Evolutionary conservation across 2,888 invertebrate genomes (phyloP), one percentile per base, ranked within the genome.

Genomic region (Polia nebulosa): DNA sequence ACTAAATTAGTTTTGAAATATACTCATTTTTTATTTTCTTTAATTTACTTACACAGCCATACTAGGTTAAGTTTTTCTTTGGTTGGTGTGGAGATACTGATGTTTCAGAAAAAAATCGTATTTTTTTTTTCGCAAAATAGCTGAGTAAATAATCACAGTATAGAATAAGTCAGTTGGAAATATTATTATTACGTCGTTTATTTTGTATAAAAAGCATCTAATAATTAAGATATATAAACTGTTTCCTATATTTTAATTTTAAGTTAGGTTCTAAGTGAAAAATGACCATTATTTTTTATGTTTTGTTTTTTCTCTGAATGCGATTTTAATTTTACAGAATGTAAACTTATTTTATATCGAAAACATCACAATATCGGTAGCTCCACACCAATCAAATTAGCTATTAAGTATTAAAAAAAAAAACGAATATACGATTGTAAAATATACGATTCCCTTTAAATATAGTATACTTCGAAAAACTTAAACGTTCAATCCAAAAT

Each of bases 31-130:
- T 90, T 85, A 88, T 87, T 87, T 87, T 85, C 82, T 83, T 64
- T 81, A 70, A 36, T 80, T 85, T 85, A 85, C 85, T 85, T 82
- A 87, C 81, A 85, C 90, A 92, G 95, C 95, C 95, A 95, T 95
- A 95, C 88, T 95, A 95, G 94, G 74, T 63, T 86, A 89, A 91
- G 87, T 56, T 67, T 49, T 0, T 41, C 15, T 63, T 73, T 78
- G 65, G 9, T 39, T 44, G 63, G 13, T 61, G 67, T 82, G 74
- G 82, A 81, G 66, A 58, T 32, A 20, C 29, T 4, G 78, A 34
- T 51, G 11, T 49, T 47, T 3, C 15, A 22, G 7, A 9, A 27
- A 34, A 45, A n/a, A 32, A 7, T 32, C 5, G 13, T 1, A 45
- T 58, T 25, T 11, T 20, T 32, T 49, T 32, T 22, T 13, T 6